Base-by-base conservation (phyloP, 2,797 vertebrate genomes). In the Merluccius polli region DNA sequence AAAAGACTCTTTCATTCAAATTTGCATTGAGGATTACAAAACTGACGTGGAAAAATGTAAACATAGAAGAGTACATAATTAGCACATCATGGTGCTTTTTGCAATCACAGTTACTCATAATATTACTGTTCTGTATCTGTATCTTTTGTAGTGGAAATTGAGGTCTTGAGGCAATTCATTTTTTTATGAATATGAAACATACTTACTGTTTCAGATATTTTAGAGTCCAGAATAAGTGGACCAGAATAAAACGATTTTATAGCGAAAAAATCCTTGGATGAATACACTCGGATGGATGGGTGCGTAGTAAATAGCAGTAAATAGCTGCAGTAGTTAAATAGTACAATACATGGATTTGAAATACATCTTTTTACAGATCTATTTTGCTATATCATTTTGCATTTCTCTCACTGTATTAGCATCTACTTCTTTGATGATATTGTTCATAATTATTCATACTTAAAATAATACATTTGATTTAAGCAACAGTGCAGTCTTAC, bases 31-130 rank as follows among this genome's bases (percentile, higher is more conserved):
- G 52, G 76, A 27, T 83, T 73, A 78, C 73, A 59, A 87, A 83
- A 83, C 74, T 72, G 41, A 81, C 48, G 77, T 69, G 11, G 36
- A 68, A 75, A 48, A 84, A 86, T 73, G 35, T 24, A 71, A 78
- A 78, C 41, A 72, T 77, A 82, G 75, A 77, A 78, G 31, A 75
- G 68, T 68, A 78, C 63, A 75, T 78, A 72, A 79, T 86, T 82
- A 87, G 88, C 87, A 90, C 86, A 87, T 91, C 84, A 89, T 59
- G 79, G 81, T 91, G 82, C 86, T 83, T 77, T 84, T 83, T 84
- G 78, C 86, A 88, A 88, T 84, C 18, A 21, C 75, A 82, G 82
- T 83, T 75, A 82, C 81, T 84, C 78, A 77, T 41, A 31, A 1
- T n/a, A 52, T 8, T 52, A 21, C 18, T 18, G 44, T n/a, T n/a